Base-by-base conservation (phyloP, 35 echinoderm and acorn worm genomes). In the Apostichopus japonicus region DNA sequence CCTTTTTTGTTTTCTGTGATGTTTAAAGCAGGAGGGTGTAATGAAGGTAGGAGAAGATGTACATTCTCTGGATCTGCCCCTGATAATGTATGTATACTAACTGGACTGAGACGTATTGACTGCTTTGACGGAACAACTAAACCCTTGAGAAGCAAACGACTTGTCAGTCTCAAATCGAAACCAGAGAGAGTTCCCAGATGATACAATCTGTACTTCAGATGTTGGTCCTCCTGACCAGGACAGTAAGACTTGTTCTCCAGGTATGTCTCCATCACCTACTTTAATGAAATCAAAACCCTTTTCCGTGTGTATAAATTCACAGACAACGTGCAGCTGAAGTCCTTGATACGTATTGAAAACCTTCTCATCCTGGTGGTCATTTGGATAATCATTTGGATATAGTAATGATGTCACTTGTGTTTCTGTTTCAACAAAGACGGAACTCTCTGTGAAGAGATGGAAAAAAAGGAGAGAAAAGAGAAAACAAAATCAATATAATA, bases 161-260 rank as follows among this genome's bases (percentile, higher is more conserved):
- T 16, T 14, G 54, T 82, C 44, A 53, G 79, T 54, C n/a, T 53
- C 33, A 82, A 82, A 82, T 10, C 15, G 4, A 55, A 82, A 21
- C 79, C 79, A 82, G 44, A 82, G 11, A 13, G 15, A 19, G n/a
- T 82, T 82, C 17, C 51, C 79, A 14, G 79, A 19, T 53, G 79
- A 82, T 25, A 82, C 5, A 4, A 82, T 52, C 54, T 82, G 15
- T 15, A 55, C 15, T 11, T 53, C 4, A 10, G 53, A 15, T 10
- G 17, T 54, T 54, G 79, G 79, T 55, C 79, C 79, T 82, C 79
- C 79, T 54, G 79, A 82, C 79, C 79, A 82, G 54, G 27, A 54
- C 15, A 82, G 52, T 13, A 82, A 55, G 27, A 54, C 33, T 54
- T 83, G 79, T 56, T 83, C 53, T n/a, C 55, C 51, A 55, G 15